phyloP scores from a whole-genome alignment of 1,140 invertebrate genomes.

The Drosophila kikkawai region DNA sequence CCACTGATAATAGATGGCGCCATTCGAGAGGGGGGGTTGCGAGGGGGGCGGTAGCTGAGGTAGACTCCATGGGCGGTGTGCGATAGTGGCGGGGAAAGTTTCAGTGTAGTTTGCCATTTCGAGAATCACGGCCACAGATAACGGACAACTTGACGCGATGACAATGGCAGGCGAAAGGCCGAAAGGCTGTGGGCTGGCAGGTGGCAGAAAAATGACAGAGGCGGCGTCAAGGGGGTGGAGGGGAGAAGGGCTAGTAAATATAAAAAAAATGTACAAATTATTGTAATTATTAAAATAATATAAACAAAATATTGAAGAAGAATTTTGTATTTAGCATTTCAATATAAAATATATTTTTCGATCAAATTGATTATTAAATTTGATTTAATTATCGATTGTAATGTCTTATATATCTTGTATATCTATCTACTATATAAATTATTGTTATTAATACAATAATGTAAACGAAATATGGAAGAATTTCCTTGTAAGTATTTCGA shows the following conservation, averaged over 20 bases:
- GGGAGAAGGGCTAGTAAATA: too few species aligned
- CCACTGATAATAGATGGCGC: slow-evolving; percentile 54
- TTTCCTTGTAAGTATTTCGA: too few species aligned
- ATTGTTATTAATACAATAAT: too few species aligned
- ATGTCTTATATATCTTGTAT: not conserved
- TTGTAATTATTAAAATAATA: not conserved
- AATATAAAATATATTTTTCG: not conserved
- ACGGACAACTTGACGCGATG: not conserved
- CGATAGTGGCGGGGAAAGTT: slow-evolving; percentile 22
- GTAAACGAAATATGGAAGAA: too few species aligned
- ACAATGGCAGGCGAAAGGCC: slow-evolving; percentile 10
- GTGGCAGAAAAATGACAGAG: slow-evolving; percentile 4
- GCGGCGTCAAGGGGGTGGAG: not conserved
- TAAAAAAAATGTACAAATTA: not conserved
- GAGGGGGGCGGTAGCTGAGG: not conserved
- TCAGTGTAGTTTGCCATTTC: slow-evolving; percentile 27
- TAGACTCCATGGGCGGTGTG: slow-evolving; percentile 7
- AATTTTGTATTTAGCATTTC: not conserved
- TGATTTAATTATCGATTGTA: not conserved
- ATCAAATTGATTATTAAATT: not conserved
- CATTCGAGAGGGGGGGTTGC: slow-evolving; percentile 5
- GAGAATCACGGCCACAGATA: slow-evolving; percentile 18
- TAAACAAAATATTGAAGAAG: not conserved
- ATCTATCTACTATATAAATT: too few species aligned
- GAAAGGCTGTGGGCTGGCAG: slow-evolving; percentile 11